Percentiles rank a stretch among this genome's conserved stretches.
phyloP scores from a whole-genome alignment of 2,113 vertebrate species.

The Clarias magur region DNA sequence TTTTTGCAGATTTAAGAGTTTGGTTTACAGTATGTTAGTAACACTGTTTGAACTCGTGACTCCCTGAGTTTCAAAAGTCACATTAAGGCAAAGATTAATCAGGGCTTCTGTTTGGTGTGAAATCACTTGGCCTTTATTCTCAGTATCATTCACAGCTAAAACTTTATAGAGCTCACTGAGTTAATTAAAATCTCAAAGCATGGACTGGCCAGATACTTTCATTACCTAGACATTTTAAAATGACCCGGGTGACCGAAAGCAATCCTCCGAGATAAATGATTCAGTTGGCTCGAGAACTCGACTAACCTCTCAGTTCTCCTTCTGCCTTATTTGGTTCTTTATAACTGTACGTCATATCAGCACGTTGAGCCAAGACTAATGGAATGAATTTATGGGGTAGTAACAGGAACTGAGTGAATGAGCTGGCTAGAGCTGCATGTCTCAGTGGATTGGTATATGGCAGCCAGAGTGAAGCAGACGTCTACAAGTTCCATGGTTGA shows the following conservation, averaged over 20 bases:
- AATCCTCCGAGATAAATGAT: background rate
- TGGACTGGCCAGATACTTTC: background rate
- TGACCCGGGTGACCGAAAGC: background rate
- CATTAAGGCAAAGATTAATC: background rate
- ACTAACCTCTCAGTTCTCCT: background rate
- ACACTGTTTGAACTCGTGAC: background rate
- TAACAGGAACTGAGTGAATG: background rate
- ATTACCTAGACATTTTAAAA: background rate
- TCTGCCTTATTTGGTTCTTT: conserved; percentile 5
- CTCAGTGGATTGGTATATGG: background rate
- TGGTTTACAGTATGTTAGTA: background rate
- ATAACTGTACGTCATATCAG: conserved; percentile 7
- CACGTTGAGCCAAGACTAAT: conserved; percentile 2
- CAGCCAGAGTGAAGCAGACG: conserved; percentile 8
- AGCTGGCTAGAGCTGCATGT: background rate
- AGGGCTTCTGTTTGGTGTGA: background rate
- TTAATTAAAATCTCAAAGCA: background rate
- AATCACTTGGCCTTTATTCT: background rate
- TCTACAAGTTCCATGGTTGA: conserved; percentile 13
- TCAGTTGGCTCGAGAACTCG: background rate
- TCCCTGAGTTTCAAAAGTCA: background rate
- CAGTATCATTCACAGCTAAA: background rate
- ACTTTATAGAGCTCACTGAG: background rate
- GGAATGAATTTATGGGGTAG: conserved; percentile 18
- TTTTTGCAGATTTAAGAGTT: background rate